phyloP scores from a whole-genome alignment of 2,113 vertebrate species.

The Gobiocypris rarus region DNA sequence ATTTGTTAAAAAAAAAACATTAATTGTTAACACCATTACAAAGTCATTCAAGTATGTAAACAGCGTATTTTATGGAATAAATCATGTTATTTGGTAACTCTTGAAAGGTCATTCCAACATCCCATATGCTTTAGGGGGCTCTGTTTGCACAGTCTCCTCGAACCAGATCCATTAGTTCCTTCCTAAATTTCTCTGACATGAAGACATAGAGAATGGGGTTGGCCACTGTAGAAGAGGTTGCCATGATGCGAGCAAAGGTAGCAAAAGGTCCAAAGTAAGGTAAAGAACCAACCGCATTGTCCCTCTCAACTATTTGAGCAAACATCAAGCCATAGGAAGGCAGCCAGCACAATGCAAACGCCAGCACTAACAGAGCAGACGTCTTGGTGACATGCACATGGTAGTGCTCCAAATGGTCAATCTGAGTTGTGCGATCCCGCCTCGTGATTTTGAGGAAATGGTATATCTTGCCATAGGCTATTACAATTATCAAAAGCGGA shows the following conservation, averaged over 20 bases:
- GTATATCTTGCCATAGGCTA: slow-evolving; percentile 70
- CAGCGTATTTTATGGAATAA: background rate
- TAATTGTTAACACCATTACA: background rate
- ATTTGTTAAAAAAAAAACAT: background rate
- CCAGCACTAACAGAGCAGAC: slow-evolving; percentile 74
- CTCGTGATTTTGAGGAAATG: slow-evolving; percentile 65
- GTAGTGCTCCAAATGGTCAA: slow-evolving; percentile 72
- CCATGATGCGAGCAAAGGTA: slow-evolving; percentile 73
- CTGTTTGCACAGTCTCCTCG: slow-evolving; percentile 20
- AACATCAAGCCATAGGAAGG: slow-evolving; percentile 75
- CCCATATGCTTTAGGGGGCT: background rate
- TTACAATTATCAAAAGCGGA: slow-evolving; percentile 69
- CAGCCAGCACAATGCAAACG: slow-evolving; percentile 77
- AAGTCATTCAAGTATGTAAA: background rate
- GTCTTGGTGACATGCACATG: slow-evolving; percentile 75
- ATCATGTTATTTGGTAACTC: background rate
- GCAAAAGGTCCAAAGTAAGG: slow-evolving; percentile 67
- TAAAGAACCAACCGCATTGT: slow-evolving; percentile 55
- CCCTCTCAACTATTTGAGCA: slow-evolving; percentile 57
- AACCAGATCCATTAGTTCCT: slow-evolving; percentile 66
- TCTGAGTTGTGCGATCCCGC: slow-evolving; percentile 1
- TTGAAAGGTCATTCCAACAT: background rate
- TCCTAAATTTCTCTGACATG: slow-evolving; percentile 77
- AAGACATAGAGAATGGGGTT: slow-evolving; percentile 79
- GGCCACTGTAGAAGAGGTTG: slow-evolving; percentile 72